Evolutionary conservation across 64 coral and sea anemone species (phyloP).

Genomic region (Stichodactyla mertensii): DNA sequence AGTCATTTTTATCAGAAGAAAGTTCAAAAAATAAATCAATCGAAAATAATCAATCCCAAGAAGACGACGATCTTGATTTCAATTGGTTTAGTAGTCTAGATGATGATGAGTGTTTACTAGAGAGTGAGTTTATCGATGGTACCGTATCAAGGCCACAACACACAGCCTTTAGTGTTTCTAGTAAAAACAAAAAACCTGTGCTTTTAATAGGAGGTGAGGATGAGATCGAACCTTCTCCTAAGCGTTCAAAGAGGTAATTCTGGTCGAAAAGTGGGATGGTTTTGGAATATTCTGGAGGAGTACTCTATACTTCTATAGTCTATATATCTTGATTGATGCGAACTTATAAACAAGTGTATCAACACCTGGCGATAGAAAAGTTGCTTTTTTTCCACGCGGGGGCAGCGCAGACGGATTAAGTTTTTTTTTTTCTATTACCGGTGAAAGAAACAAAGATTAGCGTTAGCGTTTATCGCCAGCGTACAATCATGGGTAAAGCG

Average conservation of each 20-base stretch:
- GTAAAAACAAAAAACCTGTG: background rate
- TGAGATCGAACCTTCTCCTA: background rate
- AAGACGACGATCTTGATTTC: background rate
- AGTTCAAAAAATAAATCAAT: background rate
- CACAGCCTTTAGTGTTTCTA: background rate
- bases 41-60: background rate
- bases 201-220: background rate
- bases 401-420: too few species aligned
- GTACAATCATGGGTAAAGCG: too few species aligned
- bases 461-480: too few species aligned
- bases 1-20: background rate
- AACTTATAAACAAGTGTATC: too few species aligned
- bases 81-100: conserved; percentile 4
- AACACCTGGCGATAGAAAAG: too few species aligned
- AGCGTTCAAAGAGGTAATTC: background rate
- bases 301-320: too few species aligned
- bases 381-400: too few species aligned
- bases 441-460: too few species aligned
- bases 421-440: too few species aligned
- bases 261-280: background rate
- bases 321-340: too few species aligned
- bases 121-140: background rate
- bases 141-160: too few species aligned
- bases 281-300: too few species aligned
- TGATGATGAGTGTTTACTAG: conserved; percentile 8